Base-by-base conservation (phyloP, 2,113 vertebrate species). In the Tyrannus savana region DNA sequence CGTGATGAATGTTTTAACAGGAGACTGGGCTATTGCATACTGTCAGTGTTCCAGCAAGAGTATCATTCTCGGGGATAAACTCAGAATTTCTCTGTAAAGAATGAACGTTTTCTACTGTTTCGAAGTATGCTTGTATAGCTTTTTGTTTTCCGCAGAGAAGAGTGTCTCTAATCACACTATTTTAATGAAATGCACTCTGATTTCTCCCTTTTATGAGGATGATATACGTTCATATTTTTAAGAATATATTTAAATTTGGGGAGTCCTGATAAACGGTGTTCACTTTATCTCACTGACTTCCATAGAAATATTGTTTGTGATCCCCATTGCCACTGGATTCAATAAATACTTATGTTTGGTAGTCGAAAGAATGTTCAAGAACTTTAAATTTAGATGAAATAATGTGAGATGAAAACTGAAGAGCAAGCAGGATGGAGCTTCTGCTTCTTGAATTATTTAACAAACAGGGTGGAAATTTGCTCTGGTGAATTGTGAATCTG, bases 141-240 rank as follows among this genome's bases (percentile, higher is more conserved):
- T 55, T 83, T 76, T 68, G 14, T 50, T 74, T 74, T 52, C 47
- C 49, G 37, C 11, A 55, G 46, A 50, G 47, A 14, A 9, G 10
- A 31, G 5, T 37, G 33, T 66, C 24, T 76, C 33, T 64, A 58
- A 76, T 47, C 22, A 23, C 2, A 1, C 4, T 31, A 0, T 16
- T 39, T 76, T 62, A 55, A 49, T 4, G 4, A 59, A 69, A 14
- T 42, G 14, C 17, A 2, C 8, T 67, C 13, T 62, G 19, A n/a
- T 72, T 75, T 59, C n/a, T 53, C 1, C 67, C 13, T 69, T 67
- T 39, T 63, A 9, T 56, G 42, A 83, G 28, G 28, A 33, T 91
- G 33, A 42, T 25, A 27, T 2, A 7, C 52, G 18, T 55, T 53
- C 0, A 0, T 80, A 21, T 83, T 86, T 75, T 76, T 68, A 92